Evolutionary conservation across 2,888 invertebrate genomes (phyloP).

Genomic region (Timema podura): DNA sequence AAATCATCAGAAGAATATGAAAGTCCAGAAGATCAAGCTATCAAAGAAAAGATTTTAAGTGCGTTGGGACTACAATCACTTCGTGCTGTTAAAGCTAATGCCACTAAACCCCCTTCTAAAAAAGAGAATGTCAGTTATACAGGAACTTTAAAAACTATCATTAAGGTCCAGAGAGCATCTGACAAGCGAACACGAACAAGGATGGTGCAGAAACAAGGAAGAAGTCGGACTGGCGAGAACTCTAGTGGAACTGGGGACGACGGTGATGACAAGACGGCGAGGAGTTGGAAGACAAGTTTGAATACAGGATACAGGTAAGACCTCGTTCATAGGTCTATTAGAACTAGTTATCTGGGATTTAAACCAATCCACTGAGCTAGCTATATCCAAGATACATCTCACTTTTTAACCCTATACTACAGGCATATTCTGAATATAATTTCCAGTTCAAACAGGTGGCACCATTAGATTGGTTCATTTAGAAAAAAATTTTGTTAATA

Average conservation of each 20-base stretch:
- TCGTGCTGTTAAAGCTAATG: constrained; percentile 57
- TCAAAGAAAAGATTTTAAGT: constrained; percentile 70
- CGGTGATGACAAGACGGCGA: constrained; percentile 17
- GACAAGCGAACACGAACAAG: constrained; percentile 53
- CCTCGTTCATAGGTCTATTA: too few relatives aligned
- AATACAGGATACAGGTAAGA: constrained; percentile 43
- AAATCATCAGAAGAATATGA: constrained; percentile 35
- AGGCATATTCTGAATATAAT: too few relatives aligned
- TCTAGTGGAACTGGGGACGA: constrained; percentile 28
- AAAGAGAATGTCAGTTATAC: constrained; percentile 53
- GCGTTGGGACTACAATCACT: constrained; percentile 67
- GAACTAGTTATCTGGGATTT: too few relatives aligned
- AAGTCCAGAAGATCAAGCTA: constrained; percentile 60
- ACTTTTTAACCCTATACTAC: too few relatives aligned
- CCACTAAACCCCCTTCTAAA: constrained; percentile 41
- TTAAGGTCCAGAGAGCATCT: constrained; percentile 59
- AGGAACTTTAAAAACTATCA: constrained; percentile 79
- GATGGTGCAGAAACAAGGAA: constrained; percentile 15
- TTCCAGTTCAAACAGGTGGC: too few relatives aligned
- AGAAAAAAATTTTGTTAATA: too few relatives aligned
- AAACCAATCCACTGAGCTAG: too few relatives aligned
- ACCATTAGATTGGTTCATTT: too few relatives aligned
- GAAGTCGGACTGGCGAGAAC: constrained; percentile 11
- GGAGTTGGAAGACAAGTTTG: constrained; percentile 29
- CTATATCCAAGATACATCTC: too few relatives aligned